Conservation (phyloP, 2,113 vertebrate genomes). For the Silurus meridionalis region DNA sequence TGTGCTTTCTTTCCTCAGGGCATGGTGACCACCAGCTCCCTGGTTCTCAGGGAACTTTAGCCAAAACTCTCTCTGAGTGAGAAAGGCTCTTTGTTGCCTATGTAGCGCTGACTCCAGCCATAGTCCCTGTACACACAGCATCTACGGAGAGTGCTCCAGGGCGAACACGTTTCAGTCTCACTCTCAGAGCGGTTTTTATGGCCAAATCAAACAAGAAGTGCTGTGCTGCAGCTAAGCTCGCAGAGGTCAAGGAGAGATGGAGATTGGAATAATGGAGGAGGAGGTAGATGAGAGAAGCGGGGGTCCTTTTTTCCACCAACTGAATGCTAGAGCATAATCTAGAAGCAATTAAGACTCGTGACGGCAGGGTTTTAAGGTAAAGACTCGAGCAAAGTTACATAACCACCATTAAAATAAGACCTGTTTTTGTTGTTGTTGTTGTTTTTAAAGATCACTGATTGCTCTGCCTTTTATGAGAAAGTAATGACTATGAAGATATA, state of each 20-base stretch:
- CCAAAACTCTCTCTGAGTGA: slow-evolving; percentile 16
- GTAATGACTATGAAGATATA: background rate
- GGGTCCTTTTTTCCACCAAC: background rate
- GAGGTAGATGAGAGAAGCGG: slow-evolving; percentile 25
- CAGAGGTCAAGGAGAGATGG: slow-evolving; percentile 17
- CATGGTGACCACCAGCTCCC: slow-evolving; percentile 40
- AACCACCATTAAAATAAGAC: background rate
- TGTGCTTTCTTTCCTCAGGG: slow-evolving; percentile 46
- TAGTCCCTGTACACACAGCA: slow-evolving; percentile 11
- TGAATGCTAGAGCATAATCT: background rate
- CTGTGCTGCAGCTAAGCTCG: background rate
- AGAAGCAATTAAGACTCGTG: background rate
- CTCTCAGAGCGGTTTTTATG: background rate
- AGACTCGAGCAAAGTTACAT: background rate
- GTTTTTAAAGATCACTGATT: background rate
- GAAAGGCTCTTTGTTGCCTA: slow-evolving; percentile 47
- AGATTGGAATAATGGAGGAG: slow-evolving; percentile 18
- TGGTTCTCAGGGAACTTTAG: slow-evolving; percentile 44
- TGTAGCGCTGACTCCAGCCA: slow-evolving; percentile 10
- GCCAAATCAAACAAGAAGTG: slow-evolving; percentile 30
- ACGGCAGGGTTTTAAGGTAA: background rate
- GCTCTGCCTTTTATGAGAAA: background rate
- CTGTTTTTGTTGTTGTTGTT: too few relatives aligned
- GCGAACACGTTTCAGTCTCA: slow-evolving; percentile 30
- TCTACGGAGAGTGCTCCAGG: slow-evolving; percentile 7